Evolutionary conservation across 2,888 invertebrate species (phyloP).

Genomic region (Macrosiphum euphorbiae): DNA sequence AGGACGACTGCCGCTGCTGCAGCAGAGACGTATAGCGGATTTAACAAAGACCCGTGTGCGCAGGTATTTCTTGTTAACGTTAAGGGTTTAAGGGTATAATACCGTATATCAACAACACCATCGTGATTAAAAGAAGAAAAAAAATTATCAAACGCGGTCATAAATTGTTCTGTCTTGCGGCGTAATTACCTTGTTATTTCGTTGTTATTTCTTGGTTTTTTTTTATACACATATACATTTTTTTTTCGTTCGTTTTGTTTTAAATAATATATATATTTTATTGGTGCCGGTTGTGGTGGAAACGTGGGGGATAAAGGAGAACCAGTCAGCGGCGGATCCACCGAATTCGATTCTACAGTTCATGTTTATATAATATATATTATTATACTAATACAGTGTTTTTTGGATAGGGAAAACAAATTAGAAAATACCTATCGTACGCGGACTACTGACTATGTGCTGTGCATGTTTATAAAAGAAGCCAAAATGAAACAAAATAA

Average conservation of each 20-base stretch:
- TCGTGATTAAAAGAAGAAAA: conserved; percentile 30
- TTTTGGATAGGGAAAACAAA: not conserved
- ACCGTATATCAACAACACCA: conserved; percentile 25
- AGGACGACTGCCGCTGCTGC: not conserved
- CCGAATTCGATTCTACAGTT: not conserved
- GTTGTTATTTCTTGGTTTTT: not conserved
- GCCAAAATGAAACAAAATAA: not conserved
- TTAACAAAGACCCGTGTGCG: conserved; percentile 26
- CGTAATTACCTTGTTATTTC: conserved; percentile 42
- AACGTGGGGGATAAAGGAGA: not conserved
- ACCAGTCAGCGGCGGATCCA: not conserved
- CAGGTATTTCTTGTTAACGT: conserved; percentile 37
- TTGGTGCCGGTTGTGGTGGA: not conserved
- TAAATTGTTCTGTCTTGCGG: conserved; percentile 39
- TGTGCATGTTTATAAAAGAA: not conserved
- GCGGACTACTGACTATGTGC: not conserved
- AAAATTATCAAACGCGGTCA: not conserved
- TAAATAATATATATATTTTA: not conserved
- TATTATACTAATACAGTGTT: not conserved
- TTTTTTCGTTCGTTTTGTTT: not conserved
- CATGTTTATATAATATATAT: not conserved
- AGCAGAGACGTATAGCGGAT: not conserved
- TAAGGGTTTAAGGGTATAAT: conserved; percentile 42
- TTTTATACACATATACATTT: not conserved
- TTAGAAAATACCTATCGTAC: not conserved